Conservation (phyloP, 2,113 vertebrate species). For the Scytalopus superciliaris region DNA sequence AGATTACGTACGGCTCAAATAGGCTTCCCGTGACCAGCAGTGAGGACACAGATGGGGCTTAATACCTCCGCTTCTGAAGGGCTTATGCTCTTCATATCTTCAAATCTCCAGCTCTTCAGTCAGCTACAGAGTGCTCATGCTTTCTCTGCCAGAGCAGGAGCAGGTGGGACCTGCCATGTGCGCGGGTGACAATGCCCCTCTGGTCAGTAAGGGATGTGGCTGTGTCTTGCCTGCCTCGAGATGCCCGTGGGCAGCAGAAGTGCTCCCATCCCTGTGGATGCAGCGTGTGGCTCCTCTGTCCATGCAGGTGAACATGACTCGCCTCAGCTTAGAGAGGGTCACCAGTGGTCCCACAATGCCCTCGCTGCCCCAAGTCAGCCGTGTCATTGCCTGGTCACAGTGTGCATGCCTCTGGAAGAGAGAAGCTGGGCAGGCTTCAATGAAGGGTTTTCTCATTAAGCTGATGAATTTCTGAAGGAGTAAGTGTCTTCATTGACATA, state of each 20-base stretch:
- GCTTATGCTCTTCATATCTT: fast-evolving
- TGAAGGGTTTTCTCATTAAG: neutral
- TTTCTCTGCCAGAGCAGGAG: fast-evolving
- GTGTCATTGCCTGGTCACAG: fast-evolving
- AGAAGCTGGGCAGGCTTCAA: neutral
- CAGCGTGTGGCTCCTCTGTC: fast-evolving
- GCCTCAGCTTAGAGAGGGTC: neutral
- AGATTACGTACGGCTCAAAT: fast-evolving
- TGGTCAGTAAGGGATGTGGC: neutral
- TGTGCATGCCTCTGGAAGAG: neutral
- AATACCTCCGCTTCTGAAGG: fast-evolving
- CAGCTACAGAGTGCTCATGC: neutral
- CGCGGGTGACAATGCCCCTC: fast-evolving
- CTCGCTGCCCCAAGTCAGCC: fast-evolving
- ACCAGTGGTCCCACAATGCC: fast-evolving
- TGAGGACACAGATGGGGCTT: neutral
- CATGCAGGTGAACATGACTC: fast-evolving
- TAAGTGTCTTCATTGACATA: neutral
- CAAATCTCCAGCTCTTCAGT: neutral
- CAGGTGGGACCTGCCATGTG: fast-evolving
- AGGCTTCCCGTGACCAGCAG: fast-evolving
- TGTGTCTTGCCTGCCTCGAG: fast-evolving
- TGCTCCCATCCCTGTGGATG: fast-evolving
- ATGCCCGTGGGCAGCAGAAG: neutral
- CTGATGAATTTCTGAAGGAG: neutral